Base-by-base conservation (phyloP, 2,888 invertebrate species). In the Acronicta alni region DNA sequence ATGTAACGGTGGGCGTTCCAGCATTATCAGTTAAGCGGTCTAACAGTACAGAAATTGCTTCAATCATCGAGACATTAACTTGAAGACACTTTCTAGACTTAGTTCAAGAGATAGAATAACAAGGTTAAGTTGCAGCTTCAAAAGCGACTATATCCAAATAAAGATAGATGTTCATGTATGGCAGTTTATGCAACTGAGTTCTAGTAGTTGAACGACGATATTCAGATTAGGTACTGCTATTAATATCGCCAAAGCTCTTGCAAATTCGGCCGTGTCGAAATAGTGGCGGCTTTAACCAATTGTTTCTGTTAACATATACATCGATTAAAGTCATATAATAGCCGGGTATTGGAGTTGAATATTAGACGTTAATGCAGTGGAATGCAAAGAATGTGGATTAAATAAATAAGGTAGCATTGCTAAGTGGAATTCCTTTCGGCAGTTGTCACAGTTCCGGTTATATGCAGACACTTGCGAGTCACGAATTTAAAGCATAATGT, bases 401-500 rank as follows among this genome's bases (percentile, higher is more conserved):
- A 67, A 76, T 70, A 67, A 75, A 75, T 75, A 77, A 67, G 74
- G 71, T 57, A 57, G 63, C 62, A 63, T 64, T 71, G 52, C 67
- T 71, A 64, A 65, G 66, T 69, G 56, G 70, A 79, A 83, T 83
- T 83, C 72, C 72, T 60, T 72, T 72, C 61, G 61, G 54, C 63
- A 62, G 68, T 67, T 73, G 79, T 75, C 80, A 79, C 43, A 70
- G 80, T 81, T 82, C 83, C 82, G 83, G 76, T 74, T 80, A 54
- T 62, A 47, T 70, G 66, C 62, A 69, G 49, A 60, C 60, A 56
- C 44, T 23, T 45, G 57, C 43, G 37, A 43, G 17, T 41, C 18
- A 30, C 17, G 15, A 18, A 47, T 51, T 32, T 38, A 23, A 8
- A 41, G 14, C 15, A 42, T 12, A 9, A 48, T 38, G 44, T 14